Evolutionary conservation across 2,797 vertebrate genomes (phyloP), one percentile per base, ranked within the genome.

Genomic region (Acanthurus tractus): DNA sequence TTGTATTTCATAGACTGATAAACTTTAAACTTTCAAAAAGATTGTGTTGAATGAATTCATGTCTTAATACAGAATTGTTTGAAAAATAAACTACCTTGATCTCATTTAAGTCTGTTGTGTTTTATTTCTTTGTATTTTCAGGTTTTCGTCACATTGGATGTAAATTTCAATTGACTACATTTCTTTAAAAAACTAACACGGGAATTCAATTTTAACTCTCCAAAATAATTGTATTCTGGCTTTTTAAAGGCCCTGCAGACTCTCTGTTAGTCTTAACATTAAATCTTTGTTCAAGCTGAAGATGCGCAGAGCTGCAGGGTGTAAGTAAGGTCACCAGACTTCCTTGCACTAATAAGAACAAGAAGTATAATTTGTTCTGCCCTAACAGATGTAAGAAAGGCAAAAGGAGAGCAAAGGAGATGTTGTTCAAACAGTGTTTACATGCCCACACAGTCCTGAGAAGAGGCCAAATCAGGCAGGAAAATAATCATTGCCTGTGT

Each of bases 21-120:
- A 88, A 89, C 88, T 90, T 91, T 87, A 90, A 92, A 90, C 88
- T 93, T 93, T 93, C 84, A 92, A 89, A 34, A 92, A 86, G 87
- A 93, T 93, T 94, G 90, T 95, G 93, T 93, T 94, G 92, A 93
- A 93, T 94, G 92, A 94, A 91, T 93, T 94, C 88, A 91, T 93
- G 95, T 96, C 92, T 93, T 95, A 93, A 94, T 93, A 92, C 93
- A 91, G 87, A 91, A 94, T 91, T 92, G 94, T 94, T 94, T 94
- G 92, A 93, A 93, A 93, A 94, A 93, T 94, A 93, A 94, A 94
- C 91, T 72, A 89, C 81, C 76, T 94, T 93, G 92, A 95, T 94
- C 93, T 93, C 91, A 93, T 65, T 82, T 42, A 29, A 59, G 66
- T 66, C 40, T 74, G n/a, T 52, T 8, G 50, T 69, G 42, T 64